Base-by-base conservation (phyloP, 1,140 invertebrate genomes). In the Halotydeus destructor region DNA sequence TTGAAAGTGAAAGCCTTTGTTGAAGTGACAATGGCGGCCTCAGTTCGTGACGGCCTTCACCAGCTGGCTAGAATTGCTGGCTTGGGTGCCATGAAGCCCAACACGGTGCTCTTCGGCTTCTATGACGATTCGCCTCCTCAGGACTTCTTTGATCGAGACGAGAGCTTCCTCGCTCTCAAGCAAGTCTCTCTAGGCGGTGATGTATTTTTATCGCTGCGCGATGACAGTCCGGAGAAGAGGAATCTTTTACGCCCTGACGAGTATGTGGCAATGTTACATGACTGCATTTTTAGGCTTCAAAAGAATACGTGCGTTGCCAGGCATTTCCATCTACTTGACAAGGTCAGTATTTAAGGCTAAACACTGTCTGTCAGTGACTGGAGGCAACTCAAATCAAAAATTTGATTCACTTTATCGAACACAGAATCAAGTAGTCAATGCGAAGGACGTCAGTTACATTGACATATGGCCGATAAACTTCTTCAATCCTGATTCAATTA, bases 21-120 rank as follows among this genome's bases (percentile, higher is more conserved):
- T 2, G 91, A 98, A 61, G 58, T 98, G 0, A 97, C 89, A 0
- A 30, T 30, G 1, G 77, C 86, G 0, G 65, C 69, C 35, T 73
- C 71, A 8, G 73, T 97, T 0, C 67, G 85, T 9, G 75, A 84
- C 51, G 93, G 93, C 18, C 68, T 94, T 4, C 78, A 84, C 45
- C 91, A 99, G 59, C 65, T 98, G 33, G 74, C 89, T 19, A 67
- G 89, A 23, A 62, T 97, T 32, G 78, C 84, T 12, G 93, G 93
- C 8, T 71, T 98, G 51, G 93, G 93, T 3, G 93, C 91, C 5
- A 97, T 98, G 89, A 94, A 97, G 59, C 89, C 89, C 0, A 97
- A 98, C 57, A 97, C 91, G 0, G 80, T 98, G 40, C 61, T 70
- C 27, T 52, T 72, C 24, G 71, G 88, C 4, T 97, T 96, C 62